These are phyloP conservation scores for Argynnis bischoffii DNA, from an alignment of 2,888 invertebrate species.

Conservation along the genomic window DNA sequence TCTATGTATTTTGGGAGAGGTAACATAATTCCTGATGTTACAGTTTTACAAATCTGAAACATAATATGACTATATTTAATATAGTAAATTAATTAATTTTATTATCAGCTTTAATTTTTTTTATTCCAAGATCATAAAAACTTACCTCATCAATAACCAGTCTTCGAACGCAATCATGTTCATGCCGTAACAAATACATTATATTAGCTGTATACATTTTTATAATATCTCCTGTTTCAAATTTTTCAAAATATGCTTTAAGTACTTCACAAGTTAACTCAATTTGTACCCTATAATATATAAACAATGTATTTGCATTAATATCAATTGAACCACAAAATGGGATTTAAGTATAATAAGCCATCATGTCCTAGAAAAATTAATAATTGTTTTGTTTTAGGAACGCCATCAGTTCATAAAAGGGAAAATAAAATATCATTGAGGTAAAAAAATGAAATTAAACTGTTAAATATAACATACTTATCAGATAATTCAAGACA, in stretches of 20 bases:
- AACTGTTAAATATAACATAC: conserved; percentile 47
- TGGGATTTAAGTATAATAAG: too few species aligned
- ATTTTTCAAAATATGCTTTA: conserved; percentile 83
- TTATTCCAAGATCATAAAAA: conserved; percentile 26
- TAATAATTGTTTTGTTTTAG: too few species aligned
- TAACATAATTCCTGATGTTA: conserved; percentile 52
- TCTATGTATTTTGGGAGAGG: conserved; percentile 73
- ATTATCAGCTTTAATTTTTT: background rate
- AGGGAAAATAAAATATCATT: too few species aligned
- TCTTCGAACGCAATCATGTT: conserved; percentile 82
- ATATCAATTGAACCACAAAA: too few species aligned
- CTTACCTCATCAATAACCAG: conserved; percentile 84
- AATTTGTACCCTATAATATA: conserved; percentile 76
- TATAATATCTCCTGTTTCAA: conserved; percentile 83
- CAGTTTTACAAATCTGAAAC: conserved; percentile 65
- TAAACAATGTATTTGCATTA: conserved; percentile 8
- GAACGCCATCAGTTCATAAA: too few species aligned
- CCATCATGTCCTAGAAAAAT: too few species aligned
- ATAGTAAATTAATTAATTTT: background rate
- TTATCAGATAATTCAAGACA: conserved; percentile 81
- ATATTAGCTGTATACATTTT: conserved; percentile 82
- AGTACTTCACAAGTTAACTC: conserved; percentile 85
- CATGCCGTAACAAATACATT: conserved; percentile 84
- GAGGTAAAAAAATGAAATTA: too few species aligned
- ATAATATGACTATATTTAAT: background rate